Base-by-base conservation (phyloP, 2,113 vertebrate genomes). In the Mirounga angustirostris region DNA sequence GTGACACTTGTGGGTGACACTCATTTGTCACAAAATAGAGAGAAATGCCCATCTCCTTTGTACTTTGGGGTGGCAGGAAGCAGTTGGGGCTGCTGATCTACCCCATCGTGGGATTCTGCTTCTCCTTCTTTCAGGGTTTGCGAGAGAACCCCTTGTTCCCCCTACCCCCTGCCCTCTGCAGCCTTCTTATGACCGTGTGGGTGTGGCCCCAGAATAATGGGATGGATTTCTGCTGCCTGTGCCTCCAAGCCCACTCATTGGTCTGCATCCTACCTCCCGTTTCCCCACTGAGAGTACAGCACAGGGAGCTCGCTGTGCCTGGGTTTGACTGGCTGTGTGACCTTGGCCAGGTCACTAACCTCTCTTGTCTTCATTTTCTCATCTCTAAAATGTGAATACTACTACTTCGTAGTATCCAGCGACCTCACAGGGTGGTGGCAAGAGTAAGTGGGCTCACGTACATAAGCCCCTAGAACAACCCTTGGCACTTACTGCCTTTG, bases 281-380 rank as follows among this genome's bases (percentile, higher is more conserved):
- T 46, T 79, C 22, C 36, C 56, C n/a, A 11, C 1, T 71, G 43
- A 28, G 21, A 8, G 7, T 0, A 18, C 6, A 30, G 80, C 61
- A 9, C 0, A 13, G 30, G 7, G 21, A 84, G 56, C 59, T 65
- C 33, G 9, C 22, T 40, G 1, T 28, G 52, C 74, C 36, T 7
- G 36, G 40, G 33, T 36, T 43, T 40, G 88, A 28, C 69, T 4
- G 46, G 18, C 78, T 43, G 46, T 73, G 50, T 82, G 71, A 15
- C 33, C 30, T 52, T n/a, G 1, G 18, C 19, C 87, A 54, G n/a
- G 18, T 21, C 81, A n/a, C 22, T 67, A 33, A 30, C n/a, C 4
- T 61, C 85, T 85, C 88, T 79, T 63, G 79, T 30, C 84, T 93
- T 81, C 46, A 8, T 54, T 56, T 90, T 36, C 89, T 91, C 63